Conservation (phyloP, 2,888 invertebrate genomes). For the Syritta pipiens region DNA sequence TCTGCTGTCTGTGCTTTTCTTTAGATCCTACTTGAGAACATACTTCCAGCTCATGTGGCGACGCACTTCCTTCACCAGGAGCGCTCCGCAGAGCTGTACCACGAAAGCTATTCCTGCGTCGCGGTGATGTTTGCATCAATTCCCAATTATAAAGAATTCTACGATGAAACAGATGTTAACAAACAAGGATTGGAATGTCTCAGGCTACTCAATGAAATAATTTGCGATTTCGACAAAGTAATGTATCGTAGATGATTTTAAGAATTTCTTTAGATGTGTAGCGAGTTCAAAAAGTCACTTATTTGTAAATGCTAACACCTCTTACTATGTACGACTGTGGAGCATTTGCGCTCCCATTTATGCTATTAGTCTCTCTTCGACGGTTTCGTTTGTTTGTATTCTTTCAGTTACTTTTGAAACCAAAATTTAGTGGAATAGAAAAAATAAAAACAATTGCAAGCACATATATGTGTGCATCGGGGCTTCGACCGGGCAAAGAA, state of each 20-base stretch:
- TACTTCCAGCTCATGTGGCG: constrained; percentile 97
- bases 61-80: constrained; percentile 90
- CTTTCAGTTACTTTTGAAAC: constrained; percentile 88
- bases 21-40: constrained; percentile 94
- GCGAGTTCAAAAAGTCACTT: background rate
- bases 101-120: constrained; percentile 94
- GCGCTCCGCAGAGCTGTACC: constrained; percentile 90
- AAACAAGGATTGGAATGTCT: constrained; percentile 97
- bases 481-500: constrained; percentile 92
- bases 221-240: constrained; percentile 99
- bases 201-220: constrained; percentile 96
- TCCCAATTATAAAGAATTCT: constrained; percentile 98
- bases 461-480: constrained; percentile 98
- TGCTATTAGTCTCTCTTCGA: too few species aligned
- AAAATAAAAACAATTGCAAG: constrained; percentile 99
- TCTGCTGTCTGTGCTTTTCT: too few species aligned
- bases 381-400: too few species aligned
- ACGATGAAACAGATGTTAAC: constrained; percentile 97
- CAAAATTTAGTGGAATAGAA: constrained; percentile 97
- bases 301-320: background rate
- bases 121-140: constrained; percentile 99
- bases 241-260: constrained; percentile 68
- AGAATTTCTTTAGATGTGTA: background rate
- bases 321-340: too few species aligned
- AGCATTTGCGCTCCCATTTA: too few species aligned